phyloP scores from a whole-genome alignment of 1,140 invertebrate genomes.

The Drosophila lacertosa region DNA sequence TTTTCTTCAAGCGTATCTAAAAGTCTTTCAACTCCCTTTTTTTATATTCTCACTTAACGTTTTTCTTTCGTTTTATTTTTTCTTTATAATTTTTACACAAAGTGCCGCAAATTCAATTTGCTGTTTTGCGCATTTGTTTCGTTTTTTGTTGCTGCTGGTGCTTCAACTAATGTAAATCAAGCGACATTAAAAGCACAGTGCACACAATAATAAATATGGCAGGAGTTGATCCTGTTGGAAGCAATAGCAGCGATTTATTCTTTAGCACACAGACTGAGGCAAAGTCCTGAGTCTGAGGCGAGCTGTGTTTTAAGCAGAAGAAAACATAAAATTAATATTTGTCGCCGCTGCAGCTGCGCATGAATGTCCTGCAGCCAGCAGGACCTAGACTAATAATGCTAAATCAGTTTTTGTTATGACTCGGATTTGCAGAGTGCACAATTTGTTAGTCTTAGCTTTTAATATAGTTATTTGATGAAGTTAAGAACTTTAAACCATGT shows the following conservation, averaged over 20 bases:
- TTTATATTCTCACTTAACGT: conserved; percentile 1
- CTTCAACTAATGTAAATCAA: conserved; percentile 74
- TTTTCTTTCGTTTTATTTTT: conserved; percentile 11
- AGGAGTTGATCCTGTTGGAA: conserved; percentile 10
- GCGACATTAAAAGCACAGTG: conserved; percentile 70
- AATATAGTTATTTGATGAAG: neutral
- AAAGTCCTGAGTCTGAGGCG: too few species aligned
- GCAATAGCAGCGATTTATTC: conserved; percentile 18
- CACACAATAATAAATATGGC: conserved; percentile 66
- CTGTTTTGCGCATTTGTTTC: conserved; percentile 25
- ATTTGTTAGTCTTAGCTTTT: conserved; percentile 9
- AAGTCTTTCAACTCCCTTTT: neutral
- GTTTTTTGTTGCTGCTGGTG: conserved; percentile 19
- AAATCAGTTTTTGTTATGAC: conserved; percentile 8
- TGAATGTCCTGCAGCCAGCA: too few species aligned
- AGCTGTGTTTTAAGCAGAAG: conserved; percentile 11
- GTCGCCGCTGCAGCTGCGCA: conserved; percentile 48
- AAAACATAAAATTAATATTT: conserved; percentile 59
- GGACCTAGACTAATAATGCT: conserved; percentile 8
- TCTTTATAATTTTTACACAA: conserved; percentile 9
- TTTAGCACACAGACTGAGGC: neutral
- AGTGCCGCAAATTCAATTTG: conserved; percentile 55
- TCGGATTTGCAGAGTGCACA: conserved; percentile 12
- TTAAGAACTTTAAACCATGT: neutral
- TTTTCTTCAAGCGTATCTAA: neutral